These are phyloP conservation scores for Hydrozoanthus gracilis DNA, from an alignment of 92 coral and sea anemone species.

Conservation along the genomic window DNA sequence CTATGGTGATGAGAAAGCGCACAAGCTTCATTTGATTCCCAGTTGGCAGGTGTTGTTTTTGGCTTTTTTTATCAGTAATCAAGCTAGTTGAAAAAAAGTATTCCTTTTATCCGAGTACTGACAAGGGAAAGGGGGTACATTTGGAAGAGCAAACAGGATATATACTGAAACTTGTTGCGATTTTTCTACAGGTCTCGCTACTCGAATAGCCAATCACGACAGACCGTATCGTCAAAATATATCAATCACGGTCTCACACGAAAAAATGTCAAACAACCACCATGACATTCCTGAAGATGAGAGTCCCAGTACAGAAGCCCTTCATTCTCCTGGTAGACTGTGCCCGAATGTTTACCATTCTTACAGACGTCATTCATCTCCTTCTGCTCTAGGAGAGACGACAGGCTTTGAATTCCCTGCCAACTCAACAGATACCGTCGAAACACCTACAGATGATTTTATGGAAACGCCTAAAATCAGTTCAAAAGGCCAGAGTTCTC, in stretches of 20 bases:
- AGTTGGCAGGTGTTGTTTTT: too few relatives aligned
- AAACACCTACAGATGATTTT: conserved; percentile 54
- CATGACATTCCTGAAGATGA: conserved; percentile 46
- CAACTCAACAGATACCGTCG: conserved; percentile 51
- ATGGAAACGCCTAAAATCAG: conserved; percentile 44
- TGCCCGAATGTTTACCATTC: conserved; percentile 84
- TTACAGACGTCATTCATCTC: conserved; percentile 93
- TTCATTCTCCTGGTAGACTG: conserved; percentile 76
- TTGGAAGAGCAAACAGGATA: too few relatives aligned
- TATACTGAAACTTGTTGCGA: background rate
- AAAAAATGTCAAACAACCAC: conserved; percentile 73
- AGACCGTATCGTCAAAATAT: conserved; percentile 65
- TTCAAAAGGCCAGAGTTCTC: conserved; percentile 80
- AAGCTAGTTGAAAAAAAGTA: too few relatives aligned
- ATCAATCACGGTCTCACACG: conserved; percentile 82
- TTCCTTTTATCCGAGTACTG: too few relatives aligned
- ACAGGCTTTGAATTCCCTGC: conserved; percentile 89
- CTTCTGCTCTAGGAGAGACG: conserved; percentile 95
- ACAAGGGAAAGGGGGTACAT: too few relatives aligned
- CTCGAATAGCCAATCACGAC: conserved; percentile 20
- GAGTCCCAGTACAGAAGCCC: conserved; percentile 4
- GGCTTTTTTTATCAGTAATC: too few relatives aligned
- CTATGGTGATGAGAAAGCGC: too few relatives aligned
- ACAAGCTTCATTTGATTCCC: too few relatives aligned
- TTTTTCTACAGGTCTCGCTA: background rate